phyloP scores from a whole-genome alignment of 2,113 vertebrate genomes.

The Anguilla japonica region DNA sequence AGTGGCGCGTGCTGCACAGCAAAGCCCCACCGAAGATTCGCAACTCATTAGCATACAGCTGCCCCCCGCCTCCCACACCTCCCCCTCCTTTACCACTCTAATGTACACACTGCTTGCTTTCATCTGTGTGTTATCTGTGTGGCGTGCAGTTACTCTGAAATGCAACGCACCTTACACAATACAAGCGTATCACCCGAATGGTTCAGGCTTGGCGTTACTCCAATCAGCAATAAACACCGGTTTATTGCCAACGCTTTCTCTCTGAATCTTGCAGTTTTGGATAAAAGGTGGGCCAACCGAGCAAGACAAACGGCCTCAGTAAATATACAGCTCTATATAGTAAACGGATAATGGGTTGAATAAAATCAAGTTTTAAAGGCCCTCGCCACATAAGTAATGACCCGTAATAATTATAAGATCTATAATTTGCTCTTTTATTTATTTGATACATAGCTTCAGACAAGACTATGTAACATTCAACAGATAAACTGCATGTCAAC shows the following conservation, averaged over 20 bases:
- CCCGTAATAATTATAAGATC: too few relatives aligned
- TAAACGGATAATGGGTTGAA: not conserved
- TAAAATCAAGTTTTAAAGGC: not conserved
- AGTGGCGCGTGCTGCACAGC: slow-evolving; percentile 66
- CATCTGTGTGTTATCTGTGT: slow-evolving; percentile 50
- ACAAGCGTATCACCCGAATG: not conserved
- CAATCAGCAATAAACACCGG: not conserved
- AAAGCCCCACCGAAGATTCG: slow-evolving; percentile 48
- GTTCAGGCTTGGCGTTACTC: not conserved
- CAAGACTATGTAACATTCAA: too few relatives aligned
- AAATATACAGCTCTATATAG: not conserved
- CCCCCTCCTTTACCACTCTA: not conserved
- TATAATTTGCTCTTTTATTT: too few relatives aligned
- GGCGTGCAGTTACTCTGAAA: slow-evolving; percentile 48
- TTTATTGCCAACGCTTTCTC: not conserved
- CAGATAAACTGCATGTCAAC: too few relatives aligned
- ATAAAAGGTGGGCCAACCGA: not conserved
- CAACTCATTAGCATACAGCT: slow-evolving; percentile 91
- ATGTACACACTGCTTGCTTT: slow-evolving; percentile 42
- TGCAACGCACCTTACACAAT: slow-evolving; percentile 26
- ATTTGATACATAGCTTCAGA: too few relatives aligned
- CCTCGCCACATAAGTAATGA: too few relatives aligned
- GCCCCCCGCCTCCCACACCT: slow-evolving; percentile 50
- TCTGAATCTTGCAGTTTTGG: not conserved
- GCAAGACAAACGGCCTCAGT: not conserved